Percentiles rank a stretch among this genome's conserved stretches.
These are phyloP conservation scores for Drosophila takahashii DNA, from an alignment of 1,140 invertebrate species.

Conservation along the genomic window DNA sequence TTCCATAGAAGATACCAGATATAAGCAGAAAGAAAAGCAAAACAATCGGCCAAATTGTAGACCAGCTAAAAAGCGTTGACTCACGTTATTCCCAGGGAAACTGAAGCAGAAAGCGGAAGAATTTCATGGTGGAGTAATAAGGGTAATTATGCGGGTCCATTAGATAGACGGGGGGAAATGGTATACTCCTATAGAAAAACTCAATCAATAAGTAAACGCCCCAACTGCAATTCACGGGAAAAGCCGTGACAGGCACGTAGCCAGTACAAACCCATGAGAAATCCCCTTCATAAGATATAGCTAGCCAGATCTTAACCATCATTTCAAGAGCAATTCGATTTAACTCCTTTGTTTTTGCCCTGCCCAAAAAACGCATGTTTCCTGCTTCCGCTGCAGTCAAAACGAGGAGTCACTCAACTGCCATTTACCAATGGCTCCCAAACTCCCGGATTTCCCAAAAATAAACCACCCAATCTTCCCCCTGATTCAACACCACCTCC, in stretches of 20 bases:
- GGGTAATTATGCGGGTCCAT: conserved; percentile 60
- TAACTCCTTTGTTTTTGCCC: conserved; percentile 45
- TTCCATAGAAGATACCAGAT: conserved; percentile 6
- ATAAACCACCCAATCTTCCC: neutral
- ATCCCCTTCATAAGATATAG: neutral
- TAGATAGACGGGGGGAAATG: neutral
- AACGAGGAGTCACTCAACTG: conserved; percentile 37
- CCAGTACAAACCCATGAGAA: conserved; percentile 21
- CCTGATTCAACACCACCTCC: neutral
- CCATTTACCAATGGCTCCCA: neutral
- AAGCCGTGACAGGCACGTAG: conserved; percentile 43
- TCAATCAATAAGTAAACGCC: conserved; percentile 61
- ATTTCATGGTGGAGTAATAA: conserved; percentile 22
- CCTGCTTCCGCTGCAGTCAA: conserved; percentile 59
- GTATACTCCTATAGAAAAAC: conserved; percentile 7
- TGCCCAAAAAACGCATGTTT: conserved; percentile 71
- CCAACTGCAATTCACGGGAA: conserved; percentile 25
- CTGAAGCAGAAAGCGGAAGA: conserved; percentile 47
- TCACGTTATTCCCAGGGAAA: conserved; percentile 65
- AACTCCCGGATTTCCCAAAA: neutral
- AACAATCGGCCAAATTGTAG: conserved; percentile 23
- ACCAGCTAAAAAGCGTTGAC: conserved; percentile 59
- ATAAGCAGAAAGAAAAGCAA: conserved; percentile 42
- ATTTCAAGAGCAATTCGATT: neutral
- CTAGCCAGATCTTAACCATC: conserved; percentile 11